Evolutionary conservation across 2,113 vertebrate species (phyloP), one percentile per base, ranked within the genome.

Genomic region (Sturnira hondurensis): DNA sequence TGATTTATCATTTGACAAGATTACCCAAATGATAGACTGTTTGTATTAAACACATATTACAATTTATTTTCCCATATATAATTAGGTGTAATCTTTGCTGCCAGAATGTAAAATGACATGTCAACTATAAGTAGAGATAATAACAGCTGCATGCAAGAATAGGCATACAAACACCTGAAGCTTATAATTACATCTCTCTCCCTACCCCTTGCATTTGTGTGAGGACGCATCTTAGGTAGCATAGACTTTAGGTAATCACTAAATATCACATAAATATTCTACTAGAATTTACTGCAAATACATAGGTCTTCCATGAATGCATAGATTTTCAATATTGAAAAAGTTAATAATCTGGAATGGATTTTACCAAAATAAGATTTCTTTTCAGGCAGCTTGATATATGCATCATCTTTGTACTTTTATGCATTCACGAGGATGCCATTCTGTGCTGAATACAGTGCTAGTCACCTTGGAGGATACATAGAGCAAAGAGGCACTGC

Each of bases 31-130:
- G 86, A 95, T 71, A 91, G 86, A 94, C 36, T 96, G 70, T 96
- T 93, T 91, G 86, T 76, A 97, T 96, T 97, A 97, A 97, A 97
- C 58, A 93, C 52, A 89, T 76, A 93, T 91, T 94, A 86, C 17
- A 43, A 94, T 96, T 96, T 96, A 96, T 97, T 96, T 97, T 96
- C 84, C 41, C 65, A n/a, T 92, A 81, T 95, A 50, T 95, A 93
- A 97, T 97, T 96, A 97, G 70, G 41, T 96, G 89, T 91, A 94
- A 97, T 95, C 87, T 82, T 91, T 89, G 89, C 86, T 97, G 70
- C 83, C 95, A 88, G 89, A 89, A 91, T 78, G 58, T 95, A 94
- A 95, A 96, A 86, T 89, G 87, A 94, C 71, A 96, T 26, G 0
- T 94, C 93, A 97, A 76, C 0, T 38, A 84, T 89, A 96, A 97